A percentile compares a stretch with the other conserved stretches of the same genome.
Evolutionary conservation across 1,140 invertebrate genomes (phyloP).

Genomic region (Lutraria rhynchaena): DNA sequence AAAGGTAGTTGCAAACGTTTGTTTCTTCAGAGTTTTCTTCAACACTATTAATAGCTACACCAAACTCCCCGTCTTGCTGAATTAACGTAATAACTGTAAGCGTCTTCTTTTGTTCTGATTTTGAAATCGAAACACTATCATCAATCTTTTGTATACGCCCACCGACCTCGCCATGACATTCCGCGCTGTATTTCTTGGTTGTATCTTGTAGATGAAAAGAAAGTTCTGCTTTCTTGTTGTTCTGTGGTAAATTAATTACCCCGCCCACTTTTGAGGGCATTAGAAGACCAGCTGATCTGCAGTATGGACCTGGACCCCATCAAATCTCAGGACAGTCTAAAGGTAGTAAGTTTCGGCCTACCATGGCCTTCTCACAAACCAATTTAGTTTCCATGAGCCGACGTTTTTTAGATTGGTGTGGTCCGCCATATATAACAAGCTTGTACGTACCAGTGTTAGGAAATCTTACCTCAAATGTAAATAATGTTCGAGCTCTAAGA

Average conservation of each 20-base stretch:
- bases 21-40: neutral
- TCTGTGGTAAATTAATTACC: slow-evolving; percentile 3
- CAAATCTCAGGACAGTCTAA: slow-evolving; percentile 45
- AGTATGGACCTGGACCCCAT: slow-evolving; percentile 55
- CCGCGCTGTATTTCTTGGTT: neutral
- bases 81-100: neutral
- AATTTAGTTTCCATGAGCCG: slow-evolving; percentile 42
- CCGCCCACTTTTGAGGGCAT: slow-evolving; percentile 54
- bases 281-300: slow-evolving; percentile 39
- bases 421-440: slow-evolving; percentile 46
- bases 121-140: neutral
- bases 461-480: slow-evolving; percentile 49
- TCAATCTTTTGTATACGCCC: neutral
- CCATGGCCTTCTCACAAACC: slow-evolving; percentile 20
- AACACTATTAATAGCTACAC: slow-evolving; percentile 16
- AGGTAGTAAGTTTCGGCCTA: slow-evolving; percentile 38
- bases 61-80: slow-evolving; percentile 33
- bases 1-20: slow-evolving; percentile 48
- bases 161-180: neutral
- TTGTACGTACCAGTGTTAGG: slow-evolving; percentile 57
- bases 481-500: slow-evolving; percentile 39
- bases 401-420: slow-evolving; percentile 4
- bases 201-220: slow-evolving; percentile 9
- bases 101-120: neutral
- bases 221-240: slow-evolving; percentile 14